These are phyloP conservation scores for Poeciliopsis retropinna DNA, from an alignment of 2,113 vertebrate genomes.

Conservation along the genomic window DNA sequence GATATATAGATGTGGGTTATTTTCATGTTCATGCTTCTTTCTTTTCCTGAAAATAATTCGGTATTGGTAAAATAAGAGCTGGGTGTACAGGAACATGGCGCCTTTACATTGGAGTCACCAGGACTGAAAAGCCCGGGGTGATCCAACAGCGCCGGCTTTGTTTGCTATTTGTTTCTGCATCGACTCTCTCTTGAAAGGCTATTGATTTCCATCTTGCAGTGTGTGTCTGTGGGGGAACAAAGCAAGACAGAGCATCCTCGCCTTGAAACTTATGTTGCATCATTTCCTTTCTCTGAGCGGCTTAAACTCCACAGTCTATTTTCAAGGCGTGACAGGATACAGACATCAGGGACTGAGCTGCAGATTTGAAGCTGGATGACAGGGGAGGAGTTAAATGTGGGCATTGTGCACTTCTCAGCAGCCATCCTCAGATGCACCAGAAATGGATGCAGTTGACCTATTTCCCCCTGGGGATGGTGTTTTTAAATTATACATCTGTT, in stretches of 20 bases:
- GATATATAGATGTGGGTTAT: background rate
- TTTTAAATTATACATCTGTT: slow-evolving; percentile 33
- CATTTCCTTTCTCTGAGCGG: slow-evolving; percentile 55
- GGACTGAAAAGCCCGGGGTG: slow-evolving; percentile 13
- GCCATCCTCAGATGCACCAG: background rate
- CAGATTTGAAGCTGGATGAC: slow-evolving; percentile 21
- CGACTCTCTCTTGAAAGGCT: slow-evolving; percentile 67
- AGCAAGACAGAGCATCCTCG: slow-evolving; percentile 41
- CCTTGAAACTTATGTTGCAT: slow-evolving; percentile 62
- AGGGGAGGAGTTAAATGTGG: background rate
- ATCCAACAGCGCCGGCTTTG: slow-evolving; percentile 59
- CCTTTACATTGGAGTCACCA: slow-evolving; percentile 41
- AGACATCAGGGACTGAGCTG: slow-evolving; percentile 46
- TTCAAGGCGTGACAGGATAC: slow-evolving; percentile 40
- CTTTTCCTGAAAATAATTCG: slow-evolving; percentile 25
- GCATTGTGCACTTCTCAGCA: background rate
- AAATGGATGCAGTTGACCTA: slow-evolving; percentile 30
- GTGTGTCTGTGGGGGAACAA: slow-evolving; percentile 14
- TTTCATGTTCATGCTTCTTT: slow-evolving; percentile 12
- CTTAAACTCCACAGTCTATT: slow-evolving; percentile 44
- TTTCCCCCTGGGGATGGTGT: slow-evolving; percentile 9
- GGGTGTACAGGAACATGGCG: slow-evolving; percentile 32
- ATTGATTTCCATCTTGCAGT: slow-evolving; percentile 67
- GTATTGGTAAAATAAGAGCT: slow-evolving; percentile 22
- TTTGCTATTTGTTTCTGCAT: slow-evolving; percentile 68